Percentiles rank a stretch among this genome's conserved stretches.
Evolutionary conservation across 2,888 invertebrate species (phyloP).

Genomic region (Pardosa pseudoannulata): DNA sequence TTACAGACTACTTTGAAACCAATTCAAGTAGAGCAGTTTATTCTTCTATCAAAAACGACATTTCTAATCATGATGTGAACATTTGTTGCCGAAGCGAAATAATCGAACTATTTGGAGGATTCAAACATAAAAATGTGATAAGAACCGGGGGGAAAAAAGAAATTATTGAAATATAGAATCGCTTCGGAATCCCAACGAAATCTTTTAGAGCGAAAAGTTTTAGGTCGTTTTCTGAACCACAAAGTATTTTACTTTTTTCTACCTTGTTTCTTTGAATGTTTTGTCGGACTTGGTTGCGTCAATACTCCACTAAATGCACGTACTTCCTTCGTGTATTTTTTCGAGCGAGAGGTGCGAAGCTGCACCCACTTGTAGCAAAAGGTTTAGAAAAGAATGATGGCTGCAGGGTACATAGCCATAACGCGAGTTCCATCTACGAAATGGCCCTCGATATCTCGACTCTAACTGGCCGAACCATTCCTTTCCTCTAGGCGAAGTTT

Average conservation of each 20-base stretch:
- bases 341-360: constrained; percentile 14
- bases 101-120: constrained; percentile 4
- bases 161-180: constrained; percentile 24
- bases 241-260: constrained; percentile 38
- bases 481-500: constrained; percentile 31
- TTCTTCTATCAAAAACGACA: constrained; percentile 20
- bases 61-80: constrained; percentile 30
- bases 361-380: constrained; percentile 35
- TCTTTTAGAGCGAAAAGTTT: constrained; percentile 29
- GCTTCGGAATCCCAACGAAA: constrained; percentile 21
- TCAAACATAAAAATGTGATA: constrained; percentile 28
- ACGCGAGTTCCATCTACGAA: constrained; percentile 43
- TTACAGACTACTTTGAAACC: constrained; percentile 5
- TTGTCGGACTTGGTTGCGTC: constrained; percentile 27
- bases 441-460: constrained; percentile 54
- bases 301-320: constrained; percentile 37
- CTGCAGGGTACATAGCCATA: constrained; percentile 50
- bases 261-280: constrained; percentile 9
- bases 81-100: constrained; percentile 3
- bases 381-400: constrained; percentile 47
- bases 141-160: constrained; percentile 7
- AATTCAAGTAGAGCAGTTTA: neutral
- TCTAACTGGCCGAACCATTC: constrained; percentile 47
- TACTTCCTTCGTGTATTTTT: constrained; percentile 20
- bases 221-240: constrained; percentile 40